These are phyloP conservation scores for Hyperopisus bebe DNA, from an alignment of 2,113 vertebrate species.

Conservation along the genomic window DNA sequence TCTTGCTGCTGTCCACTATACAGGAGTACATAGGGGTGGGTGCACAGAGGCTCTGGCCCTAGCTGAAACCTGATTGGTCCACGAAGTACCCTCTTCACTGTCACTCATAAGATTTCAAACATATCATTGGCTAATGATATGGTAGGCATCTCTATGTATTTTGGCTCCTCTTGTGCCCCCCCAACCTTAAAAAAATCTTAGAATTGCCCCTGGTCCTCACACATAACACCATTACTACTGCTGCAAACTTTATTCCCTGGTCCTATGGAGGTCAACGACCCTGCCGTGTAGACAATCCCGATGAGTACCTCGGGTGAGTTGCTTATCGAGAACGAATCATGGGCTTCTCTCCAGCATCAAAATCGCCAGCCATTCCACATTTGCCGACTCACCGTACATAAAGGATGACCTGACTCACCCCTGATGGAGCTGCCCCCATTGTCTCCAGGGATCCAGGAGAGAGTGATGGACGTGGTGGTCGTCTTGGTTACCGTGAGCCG, in stretches of 20 bases:
- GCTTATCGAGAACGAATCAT: neutral
- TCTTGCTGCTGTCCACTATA: neutral
- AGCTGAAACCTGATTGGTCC: neutral
- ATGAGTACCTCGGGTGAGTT: neutral
- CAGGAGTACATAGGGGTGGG: neutral
- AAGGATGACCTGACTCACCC: conserved; percentile 61
- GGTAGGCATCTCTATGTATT: neutral
- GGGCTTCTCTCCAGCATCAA: neutral
- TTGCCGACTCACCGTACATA: neutral
- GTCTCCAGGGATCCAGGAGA: conserved; percentile 97
- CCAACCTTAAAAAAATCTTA: neutral
- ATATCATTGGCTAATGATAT: neutral
- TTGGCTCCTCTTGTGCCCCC: neutral
- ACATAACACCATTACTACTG: neutral
- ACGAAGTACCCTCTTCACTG: neutral
- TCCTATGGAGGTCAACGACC: neutral
- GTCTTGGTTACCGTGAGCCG: conserved; percentile 97
- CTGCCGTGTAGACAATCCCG: neutral
- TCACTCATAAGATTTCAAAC: neutral
- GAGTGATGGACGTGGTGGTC: conserved; percentile 93
- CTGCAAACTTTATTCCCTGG: neutral
- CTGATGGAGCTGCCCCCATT: conserved; percentile 95
- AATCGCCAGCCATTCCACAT: neutral
- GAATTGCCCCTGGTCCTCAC: neutral
- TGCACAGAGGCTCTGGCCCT: neutral